Conservation (phyloP, 2,797 vertebrate genomes). For the Lagocephalus sceleratus region DNA sequence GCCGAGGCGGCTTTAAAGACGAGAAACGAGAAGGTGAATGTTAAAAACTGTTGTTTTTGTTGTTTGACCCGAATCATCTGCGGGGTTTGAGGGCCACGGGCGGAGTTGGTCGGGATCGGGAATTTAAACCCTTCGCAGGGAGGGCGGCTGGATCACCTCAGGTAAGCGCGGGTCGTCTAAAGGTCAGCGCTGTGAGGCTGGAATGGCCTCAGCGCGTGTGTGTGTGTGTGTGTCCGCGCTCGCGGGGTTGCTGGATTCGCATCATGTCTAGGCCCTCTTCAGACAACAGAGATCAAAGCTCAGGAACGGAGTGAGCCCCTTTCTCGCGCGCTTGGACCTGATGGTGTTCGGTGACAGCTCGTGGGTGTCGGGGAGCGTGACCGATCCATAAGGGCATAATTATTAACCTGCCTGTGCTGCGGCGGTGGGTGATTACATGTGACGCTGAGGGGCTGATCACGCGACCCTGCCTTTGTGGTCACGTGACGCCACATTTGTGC, state of each 20-base stretch:
- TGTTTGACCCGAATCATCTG: no score
- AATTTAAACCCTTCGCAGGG: neutral
- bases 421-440: slow-evolving; percentile 33
- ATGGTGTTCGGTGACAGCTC: slow-evolving; percentile 3
- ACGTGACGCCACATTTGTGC: slow-evolving; percentile 15
- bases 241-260: no score
- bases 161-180: neutral
- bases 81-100: no score
- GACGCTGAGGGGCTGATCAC: neutral
- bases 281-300: slow-evolving; percentile 17
- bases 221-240: neutral
- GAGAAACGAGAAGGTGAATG: no score
- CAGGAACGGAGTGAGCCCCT: slow-evolving; percentile 39
- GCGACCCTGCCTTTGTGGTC: slow-evolving; percentile 18
- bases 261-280: no score
- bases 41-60: no score
- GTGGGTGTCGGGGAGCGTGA: slow-evolving; percentile 12
- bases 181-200: neutral
- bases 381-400: slow-evolving; percentile 7
- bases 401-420: slow-evolving; percentile 21
- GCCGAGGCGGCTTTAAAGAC: no score
- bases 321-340: neutral
- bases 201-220: neutral
- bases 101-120: no score
- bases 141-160: neutral